phyloP scores from a whole-genome alignment of 2,888 invertebrate species.

The Margaritifera margaritifera region DNA sequence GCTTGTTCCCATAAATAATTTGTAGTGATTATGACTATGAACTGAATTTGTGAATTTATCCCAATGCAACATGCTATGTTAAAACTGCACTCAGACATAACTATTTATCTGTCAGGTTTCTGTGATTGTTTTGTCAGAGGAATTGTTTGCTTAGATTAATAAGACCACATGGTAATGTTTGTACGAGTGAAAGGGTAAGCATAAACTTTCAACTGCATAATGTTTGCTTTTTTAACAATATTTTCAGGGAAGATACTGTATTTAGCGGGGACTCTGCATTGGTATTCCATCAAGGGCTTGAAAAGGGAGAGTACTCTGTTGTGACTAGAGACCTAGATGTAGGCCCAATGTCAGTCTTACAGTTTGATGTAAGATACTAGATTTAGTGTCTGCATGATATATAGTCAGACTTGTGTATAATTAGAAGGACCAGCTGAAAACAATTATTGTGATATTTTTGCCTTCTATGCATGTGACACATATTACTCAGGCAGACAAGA shows the following conservation, averaged over 20 bases:
- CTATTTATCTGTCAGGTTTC: too few relatives aligned
- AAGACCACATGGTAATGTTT: too few relatives aligned
- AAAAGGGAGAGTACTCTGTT: slow-evolving; percentile 69
- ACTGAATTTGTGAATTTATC: too few relatives aligned
- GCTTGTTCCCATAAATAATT: too few relatives aligned
- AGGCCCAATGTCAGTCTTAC: slow-evolving; percentile 71
- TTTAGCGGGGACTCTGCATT: slow-evolving; percentile 61
- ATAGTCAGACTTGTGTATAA: background rate
- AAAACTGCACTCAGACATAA: too few relatives aligned
- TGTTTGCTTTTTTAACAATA: slow-evolving; percentile 12
- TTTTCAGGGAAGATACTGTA: slow-evolving; percentile 52
- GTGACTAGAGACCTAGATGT: slow-evolving; percentile 71
- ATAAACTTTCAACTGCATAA: background rate
- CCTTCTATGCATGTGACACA: background rate
- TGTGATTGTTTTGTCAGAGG: too few relatives aligned
- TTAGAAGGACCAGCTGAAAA: background rate
- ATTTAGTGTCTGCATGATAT: background rate
- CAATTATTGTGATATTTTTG: background rate
- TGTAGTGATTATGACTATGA: too few relatives aligned
- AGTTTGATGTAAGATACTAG: slow-evolving; percentile 71
- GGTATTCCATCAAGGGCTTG: slow-evolving; percentile 65
- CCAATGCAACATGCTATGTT: too few relatives aligned
- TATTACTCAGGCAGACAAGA: background rate
- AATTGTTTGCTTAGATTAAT: too few relatives aligned
- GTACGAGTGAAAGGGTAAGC: too few relatives aligned